Conservation (phyloP, 1,140 invertebrate genomes). For the Apis cerana region DNA sequence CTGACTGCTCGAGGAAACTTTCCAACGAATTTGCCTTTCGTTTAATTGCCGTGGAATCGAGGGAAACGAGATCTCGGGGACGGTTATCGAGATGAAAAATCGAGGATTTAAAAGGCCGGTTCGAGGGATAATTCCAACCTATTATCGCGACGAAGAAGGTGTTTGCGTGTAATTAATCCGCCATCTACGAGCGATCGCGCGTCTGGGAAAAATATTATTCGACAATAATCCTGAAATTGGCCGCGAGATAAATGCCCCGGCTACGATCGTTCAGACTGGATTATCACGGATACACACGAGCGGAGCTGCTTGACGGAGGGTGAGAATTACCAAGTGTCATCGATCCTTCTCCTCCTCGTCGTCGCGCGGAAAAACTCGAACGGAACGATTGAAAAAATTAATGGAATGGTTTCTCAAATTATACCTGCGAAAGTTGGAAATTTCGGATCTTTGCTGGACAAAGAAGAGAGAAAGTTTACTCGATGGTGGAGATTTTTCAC, state of each 20-base stretch:
- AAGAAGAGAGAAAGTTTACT: background rate
- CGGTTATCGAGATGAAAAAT: background rate
- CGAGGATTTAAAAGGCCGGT: background rate
- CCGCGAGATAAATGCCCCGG: constrained; percentile 49
- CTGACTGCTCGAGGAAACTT: constrained; percentile 21
- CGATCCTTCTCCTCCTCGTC: constrained; percentile 62
- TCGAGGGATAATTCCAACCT: background rate
- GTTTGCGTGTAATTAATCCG: constrained; percentile 16
- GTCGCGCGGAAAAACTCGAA: constrained; percentile 22
- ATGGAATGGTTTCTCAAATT: background rate
- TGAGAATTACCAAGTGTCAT: constrained; percentile 71
- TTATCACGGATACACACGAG: constrained; percentile 63
- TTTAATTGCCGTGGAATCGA: constrained; percentile 19
- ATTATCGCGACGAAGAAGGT: background rate
- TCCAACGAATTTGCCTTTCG: constrained; percentile 29
- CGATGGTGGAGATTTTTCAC: background rate
- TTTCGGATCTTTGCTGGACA: background rate
- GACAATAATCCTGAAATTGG: constrained; percentile 16
- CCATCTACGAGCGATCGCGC: background rate
- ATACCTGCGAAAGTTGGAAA: background rate
- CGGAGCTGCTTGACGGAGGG: constrained; percentile 49
- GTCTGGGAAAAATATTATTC: background rate
- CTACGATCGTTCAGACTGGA: constrained; percentile 62
- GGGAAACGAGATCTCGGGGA: background rate
- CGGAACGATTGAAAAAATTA: constrained; percentile 28